Percentiles rank a stretch among this genome's conserved stretches.
Evolutionary conservation across 2,888 invertebrate species (phyloP).

Genomic region (Acanthococcus lagerstroemiae): DNA sequence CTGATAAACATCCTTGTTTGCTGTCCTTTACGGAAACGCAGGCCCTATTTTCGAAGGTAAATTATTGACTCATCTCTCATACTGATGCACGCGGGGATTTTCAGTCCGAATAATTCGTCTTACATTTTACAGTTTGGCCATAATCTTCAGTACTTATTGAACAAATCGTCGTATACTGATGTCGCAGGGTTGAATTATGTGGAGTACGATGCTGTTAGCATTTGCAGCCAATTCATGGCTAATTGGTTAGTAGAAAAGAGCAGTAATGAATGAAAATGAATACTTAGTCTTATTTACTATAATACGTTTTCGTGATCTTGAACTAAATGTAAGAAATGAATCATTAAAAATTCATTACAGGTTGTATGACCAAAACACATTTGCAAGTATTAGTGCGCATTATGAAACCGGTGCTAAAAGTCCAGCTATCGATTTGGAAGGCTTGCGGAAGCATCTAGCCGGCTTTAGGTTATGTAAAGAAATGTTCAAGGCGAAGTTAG

Average conservation of each 20-base stretch:
- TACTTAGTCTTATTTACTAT: background rate
- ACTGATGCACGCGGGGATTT: no score
- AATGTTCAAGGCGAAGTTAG: slow-evolving; percentile 69
- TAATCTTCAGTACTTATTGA: slow-evolving; percentile 73
- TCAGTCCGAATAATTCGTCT: no score
- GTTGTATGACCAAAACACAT: slow-evolving; percentile 53
- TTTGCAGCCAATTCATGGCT: slow-evolving; percentile 71
- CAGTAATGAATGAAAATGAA: no score
- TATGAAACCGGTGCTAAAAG: slow-evolving; percentile 61
- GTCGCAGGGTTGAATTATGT: slow-evolving; percentile 75
- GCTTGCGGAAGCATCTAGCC: slow-evolving; percentile 61
- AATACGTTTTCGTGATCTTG: background rate
- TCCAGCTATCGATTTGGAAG: slow-evolving; percentile 54
- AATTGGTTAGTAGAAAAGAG: slow-evolving; percentile 51
- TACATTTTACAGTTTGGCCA: slow-evolving; percentile 66
- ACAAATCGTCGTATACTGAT: slow-evolving; percentile 70
- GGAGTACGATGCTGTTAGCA: slow-evolving; percentile 87
- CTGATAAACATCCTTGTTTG: slow-evolving; percentile 54
- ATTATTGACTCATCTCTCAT: no score
- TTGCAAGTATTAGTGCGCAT: slow-evolving; percentile 59
- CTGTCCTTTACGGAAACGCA: slow-evolving; percentile 66
- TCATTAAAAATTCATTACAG: slow-evolving; percentile 35
- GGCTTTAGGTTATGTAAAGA: slow-evolving; percentile 70
- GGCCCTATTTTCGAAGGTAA: slow-evolving; percentile 61
- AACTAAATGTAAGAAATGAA: background rate